phyloP scores from a whole-genome alignment of 2,888 invertebrate species.

The Leucoptera coffeella region DNA sequence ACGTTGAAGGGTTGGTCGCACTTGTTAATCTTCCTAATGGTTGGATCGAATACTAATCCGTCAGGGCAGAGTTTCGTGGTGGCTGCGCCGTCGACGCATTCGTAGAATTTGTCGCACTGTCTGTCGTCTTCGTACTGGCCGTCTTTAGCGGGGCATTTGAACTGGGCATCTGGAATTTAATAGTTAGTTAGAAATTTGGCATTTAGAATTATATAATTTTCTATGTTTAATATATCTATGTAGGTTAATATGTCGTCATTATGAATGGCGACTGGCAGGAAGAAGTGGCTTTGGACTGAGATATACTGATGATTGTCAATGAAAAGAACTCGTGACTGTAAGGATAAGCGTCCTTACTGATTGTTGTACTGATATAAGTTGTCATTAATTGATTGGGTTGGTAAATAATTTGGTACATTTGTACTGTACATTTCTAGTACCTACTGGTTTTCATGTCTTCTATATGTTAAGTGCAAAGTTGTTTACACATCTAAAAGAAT shows the following conservation, averaged over 20 bases:
- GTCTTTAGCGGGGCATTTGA: conserved; percentile 70
- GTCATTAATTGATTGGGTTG: too few relatives aligned
- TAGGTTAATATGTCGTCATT: not conserved
- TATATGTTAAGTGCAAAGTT: too few relatives aligned
- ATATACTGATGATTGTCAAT: not conserved
- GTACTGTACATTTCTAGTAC: too few relatives aligned
- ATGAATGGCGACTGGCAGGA: not conserved
- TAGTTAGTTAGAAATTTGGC: conserved; percentile 5
- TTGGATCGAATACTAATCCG: conserved; percentile 81
- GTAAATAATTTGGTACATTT: too few relatives aligned
- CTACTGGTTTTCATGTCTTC: too few relatives aligned
- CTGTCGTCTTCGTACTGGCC: conserved; percentile 73
- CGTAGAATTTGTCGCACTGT: conserved; percentile 85
- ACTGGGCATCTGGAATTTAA: conserved; percentile 51
- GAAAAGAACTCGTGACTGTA: not conserved
- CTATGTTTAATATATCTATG: not conserved
- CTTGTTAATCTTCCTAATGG: conserved; percentile 81
- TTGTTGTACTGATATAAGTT: too few relatives aligned
- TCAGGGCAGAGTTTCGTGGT: conserved; percentile 78
- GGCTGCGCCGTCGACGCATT: conserved; percentile 67
- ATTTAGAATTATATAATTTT: not conserved
- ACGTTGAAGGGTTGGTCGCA: conserved; percentile 91
- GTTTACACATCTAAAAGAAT: too few relatives aligned
- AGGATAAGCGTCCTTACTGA: too few relatives aligned
- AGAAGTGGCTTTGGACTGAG: not conserved